Base-by-base conservation (phyloP, 2,797 vertebrate genomes). In the Chrysocyon brachyurus region DNA sequence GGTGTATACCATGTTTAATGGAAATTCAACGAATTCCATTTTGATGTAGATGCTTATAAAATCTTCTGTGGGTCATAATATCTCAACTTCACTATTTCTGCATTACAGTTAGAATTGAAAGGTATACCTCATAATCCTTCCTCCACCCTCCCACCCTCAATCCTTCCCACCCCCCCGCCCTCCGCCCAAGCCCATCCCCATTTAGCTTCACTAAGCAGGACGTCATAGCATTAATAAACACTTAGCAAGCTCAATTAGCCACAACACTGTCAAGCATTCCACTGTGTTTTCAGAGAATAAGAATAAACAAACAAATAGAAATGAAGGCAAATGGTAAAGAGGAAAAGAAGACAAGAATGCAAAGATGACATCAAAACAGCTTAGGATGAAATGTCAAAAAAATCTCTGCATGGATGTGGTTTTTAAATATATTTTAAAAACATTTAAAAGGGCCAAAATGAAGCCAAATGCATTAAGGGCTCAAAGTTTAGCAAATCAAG, bases 331-430 rank as follows among this genome's bases (percentile, higher is more conserved):
- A 97, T 98, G 98, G 98, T 92, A 96, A 97, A 95, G 95, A 97
- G 84, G 8, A 92, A 86, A 96, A 96, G 97, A 36, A 98, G 3
- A 59, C 56, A 90, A 91, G 96, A 98, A 98, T 87, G 97, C 98
- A 98, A 98, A 91, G 86, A 97, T 97, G 97, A 98, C 96, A 98
- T 87, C 84, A 97, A 97, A 98, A 96, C 96, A 98, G 98, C 97
- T 97, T 96, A 98, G 95, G 97, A 98, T 98, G 98, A 97, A 98
- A 98, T 98, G 98, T 98, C 94, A 98, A 98, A 97, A 97, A 97
- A 97, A 98, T 99, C 98, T 99, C 99, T 99, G 99, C 99, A 99
- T 99, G 99, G 99, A 99, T 99, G 99, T 98, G 98, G 99, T 98
- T 98, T 98, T 87, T 97, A 95, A 57, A 97, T 97, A 70, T 64